These are phyloP conservation scores for Ectemnius continuus DNA, from an alignment of 2,888 invertebrate genomes.

Conservation along the genomic window DNA sequence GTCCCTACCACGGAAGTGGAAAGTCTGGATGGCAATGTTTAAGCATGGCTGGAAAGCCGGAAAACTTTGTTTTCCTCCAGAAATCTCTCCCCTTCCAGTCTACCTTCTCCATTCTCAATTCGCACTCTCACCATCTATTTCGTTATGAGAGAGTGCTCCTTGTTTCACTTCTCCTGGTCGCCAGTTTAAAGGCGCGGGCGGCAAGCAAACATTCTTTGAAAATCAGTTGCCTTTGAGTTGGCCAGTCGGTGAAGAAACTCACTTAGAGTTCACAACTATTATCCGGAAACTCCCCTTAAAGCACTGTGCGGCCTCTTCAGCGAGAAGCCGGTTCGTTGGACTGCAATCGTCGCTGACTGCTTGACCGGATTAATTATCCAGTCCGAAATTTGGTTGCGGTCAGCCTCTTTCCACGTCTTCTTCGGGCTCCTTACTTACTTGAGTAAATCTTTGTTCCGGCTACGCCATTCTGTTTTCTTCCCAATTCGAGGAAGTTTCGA, in stretches of 20 bases:
- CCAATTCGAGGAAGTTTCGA: neutral
- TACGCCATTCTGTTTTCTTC: too few relatives aligned
- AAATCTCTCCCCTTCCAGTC: too few relatives aligned
- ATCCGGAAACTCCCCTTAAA: conserved; percentile 41
- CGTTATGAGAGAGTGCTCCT: neutral
- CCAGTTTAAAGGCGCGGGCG: neutral
- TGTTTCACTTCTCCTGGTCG: neutral
- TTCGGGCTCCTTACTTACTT: conserved; percentile 38
- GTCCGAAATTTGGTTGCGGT: conserved; percentile 32
- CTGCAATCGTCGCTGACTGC: conserved; percentile 68
- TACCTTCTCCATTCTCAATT: conserved; percentile 26
- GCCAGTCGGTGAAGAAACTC: conserved; percentile 46
- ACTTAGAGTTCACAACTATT: conserved; percentile 32
- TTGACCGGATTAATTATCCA: conserved; percentile 67
- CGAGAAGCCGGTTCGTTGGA: conserved; percentile 29
- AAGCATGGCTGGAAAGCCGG: conserved; percentile 41
- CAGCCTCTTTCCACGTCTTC: conserved; percentile 19
- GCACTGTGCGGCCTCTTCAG: conserved; percentile 4
- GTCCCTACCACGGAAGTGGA: conserved; percentile 40
- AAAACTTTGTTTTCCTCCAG: conserved; percentile 64
- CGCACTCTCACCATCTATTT: conserved; percentile 1
- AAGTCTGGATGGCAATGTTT: neutral
- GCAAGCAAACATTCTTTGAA: neutral
- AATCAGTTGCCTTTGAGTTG: conserved; percentile 17
- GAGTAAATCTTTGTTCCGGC: conserved; percentile 38